Conservation (phyloP, 2,888 invertebrate genomes). For the Magallana nippona region DNA sequence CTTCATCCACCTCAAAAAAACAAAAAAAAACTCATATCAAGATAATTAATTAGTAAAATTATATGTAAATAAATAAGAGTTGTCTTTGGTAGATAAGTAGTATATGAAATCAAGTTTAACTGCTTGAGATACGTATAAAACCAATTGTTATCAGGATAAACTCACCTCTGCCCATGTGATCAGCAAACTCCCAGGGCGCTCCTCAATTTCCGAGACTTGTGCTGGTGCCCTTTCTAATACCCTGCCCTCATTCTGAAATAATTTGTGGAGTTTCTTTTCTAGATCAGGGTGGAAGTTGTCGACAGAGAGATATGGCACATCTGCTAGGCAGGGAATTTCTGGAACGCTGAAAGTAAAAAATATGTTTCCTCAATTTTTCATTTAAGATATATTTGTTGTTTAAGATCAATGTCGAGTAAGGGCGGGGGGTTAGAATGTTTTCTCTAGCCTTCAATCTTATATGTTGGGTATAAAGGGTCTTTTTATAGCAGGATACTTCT, state of each 20-base stretch:
- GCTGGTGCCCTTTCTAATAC: constrained; percentile 79
- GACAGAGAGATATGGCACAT: constrained; percentile 83
- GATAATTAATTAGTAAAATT: too few species aligned
- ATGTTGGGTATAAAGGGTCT: too few species aligned
- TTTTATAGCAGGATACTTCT: too few species aligned
- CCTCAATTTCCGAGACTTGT: constrained; percentile 81
- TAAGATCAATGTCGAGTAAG: too few species aligned
- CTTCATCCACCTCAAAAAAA: too few species aligned
- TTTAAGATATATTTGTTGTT: background rate
- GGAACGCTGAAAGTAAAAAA: constrained; percentile 77
- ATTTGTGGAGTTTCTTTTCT: constrained; percentile 66
- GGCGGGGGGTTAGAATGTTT: too few species aligned
- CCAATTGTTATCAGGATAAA: background rate
- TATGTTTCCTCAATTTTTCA: background rate
- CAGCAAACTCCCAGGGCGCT: constrained; percentile 82
- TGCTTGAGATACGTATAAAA: too few species aligned
- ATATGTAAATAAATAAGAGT: too few species aligned
- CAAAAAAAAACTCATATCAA: too few species aligned
- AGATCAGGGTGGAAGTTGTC: constrained; percentile 76
- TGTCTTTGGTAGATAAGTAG: too few species aligned
- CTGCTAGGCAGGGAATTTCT: constrained; percentile 83
- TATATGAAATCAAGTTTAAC: too few species aligned
- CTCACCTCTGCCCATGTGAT: constrained; percentile 82
- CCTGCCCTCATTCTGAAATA: constrained; percentile 71
- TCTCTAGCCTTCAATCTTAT: too few species aligned